These are phyloP conservation scores for Psittacara wagleri DNA, from an alignment of 2,113 vertebrate genomes.

Conservation along the genomic window DNA sequence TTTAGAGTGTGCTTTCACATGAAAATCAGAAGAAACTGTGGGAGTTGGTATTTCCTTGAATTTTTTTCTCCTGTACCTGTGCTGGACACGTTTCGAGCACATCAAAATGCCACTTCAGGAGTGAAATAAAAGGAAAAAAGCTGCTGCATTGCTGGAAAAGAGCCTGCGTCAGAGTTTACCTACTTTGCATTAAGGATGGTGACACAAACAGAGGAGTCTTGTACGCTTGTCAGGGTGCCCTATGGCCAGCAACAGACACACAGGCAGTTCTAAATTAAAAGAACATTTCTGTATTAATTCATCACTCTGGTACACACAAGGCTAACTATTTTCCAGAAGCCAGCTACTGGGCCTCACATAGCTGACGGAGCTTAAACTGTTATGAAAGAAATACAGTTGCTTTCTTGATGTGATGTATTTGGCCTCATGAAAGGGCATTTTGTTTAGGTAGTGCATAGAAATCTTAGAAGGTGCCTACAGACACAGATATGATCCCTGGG, in stretches of 20 bases:
- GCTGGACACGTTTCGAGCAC: neutral
- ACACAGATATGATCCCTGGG: neutral
- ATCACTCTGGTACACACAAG: slow-evolving; percentile 14
- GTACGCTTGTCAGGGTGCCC: neutral
- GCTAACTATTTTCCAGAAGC: slow-evolving; percentile 52
- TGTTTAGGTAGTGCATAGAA: slow-evolving; percentile 40
- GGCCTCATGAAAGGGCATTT: slow-evolving; percentile 56
- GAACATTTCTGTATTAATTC: slow-evolving; percentile 58
- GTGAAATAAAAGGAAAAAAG: neutral
- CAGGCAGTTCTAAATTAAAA: neutral
- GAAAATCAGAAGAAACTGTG: neutral
- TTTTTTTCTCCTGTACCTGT: neutral
- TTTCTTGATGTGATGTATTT: slow-evolving; percentile 36
- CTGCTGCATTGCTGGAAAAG: neutral
- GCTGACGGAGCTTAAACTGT: neutral
- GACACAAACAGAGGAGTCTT: slow-evolving; percentile 51
- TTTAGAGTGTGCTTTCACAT: neutral
- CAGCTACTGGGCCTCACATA: neutral
- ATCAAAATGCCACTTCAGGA: neutral
- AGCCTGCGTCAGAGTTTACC: slow-evolving; percentile 13
- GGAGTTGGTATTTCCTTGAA: neutral
- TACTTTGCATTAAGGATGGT: slow-evolving; percentile 22
- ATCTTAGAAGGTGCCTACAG: slow-evolving; percentile 45
- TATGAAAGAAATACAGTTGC: slow-evolving; percentile 60
- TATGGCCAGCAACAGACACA: neutral